phyloP scores from a whole-genome alignment of 53 echinoderm and acorn worm genomes.

The Holothuria leucospilota region DNA sequence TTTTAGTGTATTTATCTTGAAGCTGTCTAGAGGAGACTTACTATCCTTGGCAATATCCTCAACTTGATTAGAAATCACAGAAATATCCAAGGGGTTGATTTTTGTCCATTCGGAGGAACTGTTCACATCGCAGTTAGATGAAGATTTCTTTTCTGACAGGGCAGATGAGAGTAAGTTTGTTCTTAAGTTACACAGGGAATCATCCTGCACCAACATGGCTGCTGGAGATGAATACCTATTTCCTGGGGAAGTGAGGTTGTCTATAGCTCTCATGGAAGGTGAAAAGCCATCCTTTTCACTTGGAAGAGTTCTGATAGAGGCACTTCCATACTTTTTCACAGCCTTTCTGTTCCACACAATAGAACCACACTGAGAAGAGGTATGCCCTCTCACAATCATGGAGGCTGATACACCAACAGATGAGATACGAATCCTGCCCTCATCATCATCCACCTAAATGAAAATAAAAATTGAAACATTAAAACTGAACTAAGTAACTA shows the following conservation, averaged over 20 bases:
- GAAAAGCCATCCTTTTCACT: not conserved
- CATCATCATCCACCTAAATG: not conserved
- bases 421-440: not conserved
- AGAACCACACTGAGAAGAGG: slow-evolving; percentile 55
- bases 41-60: slow-evolving; percentile 26
- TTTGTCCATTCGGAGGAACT: slow-evolving; percentile 17
- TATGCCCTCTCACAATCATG: slow-evolving; percentile 30
- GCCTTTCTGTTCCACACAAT: slow-evolving; percentile 33
- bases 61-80: not conserved
- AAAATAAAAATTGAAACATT: not conserved
- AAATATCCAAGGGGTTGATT: slow-evolving; percentile 45
- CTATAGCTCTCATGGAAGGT: not conserved
- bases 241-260: not conserved
- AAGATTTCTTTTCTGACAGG: not conserved
- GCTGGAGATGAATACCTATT: slow-evolving; percentile 27
- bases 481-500: too few species aligned
- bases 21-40: slow-evolving; percentile 63
- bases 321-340: not conserved
- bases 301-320: slow-evolving; percentile 12
- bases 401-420: slow-evolving; percentile 31
- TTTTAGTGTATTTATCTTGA: slow-evolving; percentile 69
- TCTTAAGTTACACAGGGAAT: not conserved
- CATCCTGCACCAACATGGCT: not conserved
- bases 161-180: not conserved
- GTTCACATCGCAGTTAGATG: not conserved